Conservation (phyloP, 2,888 invertebrate genomes). For the Ophion ellenae region DNA sequence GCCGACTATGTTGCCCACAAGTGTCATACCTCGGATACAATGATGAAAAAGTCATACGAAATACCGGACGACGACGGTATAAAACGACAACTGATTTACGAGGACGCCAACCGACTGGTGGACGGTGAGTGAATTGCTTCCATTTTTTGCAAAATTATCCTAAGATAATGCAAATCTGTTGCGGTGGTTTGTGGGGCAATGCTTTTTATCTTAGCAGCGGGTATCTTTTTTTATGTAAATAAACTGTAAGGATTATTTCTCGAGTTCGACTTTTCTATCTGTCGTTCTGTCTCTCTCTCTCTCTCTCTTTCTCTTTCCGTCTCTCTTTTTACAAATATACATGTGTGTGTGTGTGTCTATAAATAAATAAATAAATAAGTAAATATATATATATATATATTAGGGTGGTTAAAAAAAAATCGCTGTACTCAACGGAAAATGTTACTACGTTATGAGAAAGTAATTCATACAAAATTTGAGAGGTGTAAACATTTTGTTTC, state of each 20-base stretch:
- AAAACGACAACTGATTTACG: slow-evolving; percentile 80
- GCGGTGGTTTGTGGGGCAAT: slow-evolving; percentile 81
- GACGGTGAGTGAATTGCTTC: slow-evolving; percentile 79
- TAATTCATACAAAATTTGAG: too few relatives aligned
- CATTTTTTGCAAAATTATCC: neutral
- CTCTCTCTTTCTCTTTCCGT: slow-evolving; percentile 24
- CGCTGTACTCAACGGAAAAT: too few relatives aligned
- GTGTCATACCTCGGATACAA: slow-evolving; percentile 78
- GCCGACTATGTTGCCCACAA: slow-evolving; percentile 82
- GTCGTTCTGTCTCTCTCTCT: slow-evolving; percentile 38
- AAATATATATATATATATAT: slow-evolving; percentile 1
- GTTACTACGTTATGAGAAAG: too few relatives aligned
- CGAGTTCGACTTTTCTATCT: slow-evolving; percentile 32
- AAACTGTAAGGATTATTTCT: slow-evolving; percentile 46
- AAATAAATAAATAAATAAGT: neutral
- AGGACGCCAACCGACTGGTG: slow-evolving; percentile 81
- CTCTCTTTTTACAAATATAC: slow-evolving; percentile 35
- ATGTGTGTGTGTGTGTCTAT: neutral
- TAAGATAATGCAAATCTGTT: slow-evolving; percentile 52
- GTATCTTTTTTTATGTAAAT: slow-evolving; percentile 37
- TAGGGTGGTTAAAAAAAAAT: too few relatives aligned
- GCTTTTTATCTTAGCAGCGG: slow-evolving; percentile 73
- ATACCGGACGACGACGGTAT: slow-evolving; percentile 78
- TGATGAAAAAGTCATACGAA: slow-evolving; percentile 80
- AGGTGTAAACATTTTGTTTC: too few relatives aligned